Conservation (phyloP, 2,888 invertebrate species). For the Drosophila paracracens region DNA sequence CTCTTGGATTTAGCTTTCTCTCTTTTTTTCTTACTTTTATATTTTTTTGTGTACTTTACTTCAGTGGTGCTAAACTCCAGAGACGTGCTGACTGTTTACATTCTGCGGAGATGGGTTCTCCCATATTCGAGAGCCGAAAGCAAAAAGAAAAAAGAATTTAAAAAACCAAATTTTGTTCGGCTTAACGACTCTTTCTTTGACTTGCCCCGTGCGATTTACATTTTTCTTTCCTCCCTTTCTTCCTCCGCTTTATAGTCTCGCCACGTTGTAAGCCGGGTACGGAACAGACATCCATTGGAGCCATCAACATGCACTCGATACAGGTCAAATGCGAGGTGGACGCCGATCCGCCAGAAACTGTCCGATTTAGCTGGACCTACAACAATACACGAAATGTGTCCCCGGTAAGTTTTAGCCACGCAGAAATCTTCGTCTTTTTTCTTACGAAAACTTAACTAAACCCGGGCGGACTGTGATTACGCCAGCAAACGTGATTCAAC, state of each 20-base stretch:
- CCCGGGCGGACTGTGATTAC: constrained; percentile 40
- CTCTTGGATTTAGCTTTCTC: constrained; percentile 49
- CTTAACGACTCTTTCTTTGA: constrained; percentile 39
- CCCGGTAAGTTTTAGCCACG: constrained; percentile 86
- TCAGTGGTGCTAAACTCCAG: constrained; percentile 33
- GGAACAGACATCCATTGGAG: constrained; percentile 90
- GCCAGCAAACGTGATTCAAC: constrained; percentile 21
- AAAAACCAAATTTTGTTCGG: constrained; percentile 34
- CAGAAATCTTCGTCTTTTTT: background rate
- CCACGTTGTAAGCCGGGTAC: constrained; percentile 91
- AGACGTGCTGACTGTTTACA: constrained; percentile 37
- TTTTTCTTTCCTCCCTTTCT: constrained; percentile 5
- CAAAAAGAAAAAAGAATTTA: constrained; percentile 8
- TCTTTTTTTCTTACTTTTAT: constrained; percentile 14
- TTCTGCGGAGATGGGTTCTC: constrained; percentile 1
- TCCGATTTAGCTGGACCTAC: constrained; percentile 94
- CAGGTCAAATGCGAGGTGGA: constrained; percentile 92
- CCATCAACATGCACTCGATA: constrained; percentile 90
- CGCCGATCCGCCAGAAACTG: constrained; percentile 89
- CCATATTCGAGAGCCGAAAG: constrained; percentile 35
- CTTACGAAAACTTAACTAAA: constrained; percentile 5
- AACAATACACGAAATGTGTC: constrained; percentile 92
- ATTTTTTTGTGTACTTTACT: constrained; percentile 32
- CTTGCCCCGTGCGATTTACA: constrained; percentile 15
- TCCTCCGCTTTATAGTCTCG: constrained; percentile 87